Percentiles rank a stretch among this genome's conserved stretches.
Conservation (phyloP, 2,888 invertebrate genomes). For the Caradrina clavipalpis region DNA sequence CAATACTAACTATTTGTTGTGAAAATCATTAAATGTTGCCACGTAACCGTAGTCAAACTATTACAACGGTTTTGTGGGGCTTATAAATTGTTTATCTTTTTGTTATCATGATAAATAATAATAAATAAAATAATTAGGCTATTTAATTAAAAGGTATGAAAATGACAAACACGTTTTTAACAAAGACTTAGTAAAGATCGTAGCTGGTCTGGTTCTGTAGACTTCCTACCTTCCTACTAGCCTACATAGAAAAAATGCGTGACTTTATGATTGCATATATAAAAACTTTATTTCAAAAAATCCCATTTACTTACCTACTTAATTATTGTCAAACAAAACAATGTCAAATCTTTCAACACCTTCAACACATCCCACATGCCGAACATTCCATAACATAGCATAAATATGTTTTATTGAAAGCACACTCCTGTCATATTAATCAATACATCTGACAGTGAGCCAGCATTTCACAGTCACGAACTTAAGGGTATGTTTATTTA, state of each 20-base stretch:
- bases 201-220: not conserved
- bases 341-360: too few relatives aligned
- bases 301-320: not conserved
- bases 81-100: too few relatives aligned
- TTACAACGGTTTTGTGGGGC: too few relatives aligned
- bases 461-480: constrained; percentile 61
- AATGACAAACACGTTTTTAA: not conserved
- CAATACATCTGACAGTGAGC: constrained; percentile 71
- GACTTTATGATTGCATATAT: too few relatives aligned
- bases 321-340: not conserved
- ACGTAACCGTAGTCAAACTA: too few relatives aligned
- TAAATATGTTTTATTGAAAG: constrained; percentile 59
- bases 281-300: not conserved
- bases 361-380: not conserved
- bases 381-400: constrained; percentile 24
- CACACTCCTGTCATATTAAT: constrained; percentile 71
- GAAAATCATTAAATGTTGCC: too few relatives aligned
- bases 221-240: not conserved
- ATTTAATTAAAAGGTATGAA: not conserved
- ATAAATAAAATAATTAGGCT: too few relatives aligned
- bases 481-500: constrained; percentile 78
- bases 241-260: not conserved
- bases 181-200: not conserved
- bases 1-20: too few relatives aligned
- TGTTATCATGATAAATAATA: too few relatives aligned